These are phyloP conservation scores for Suillia variegata DNA, from an alignment of 2,888 invertebrate genomes.

Conservation along the genomic window DNA sequence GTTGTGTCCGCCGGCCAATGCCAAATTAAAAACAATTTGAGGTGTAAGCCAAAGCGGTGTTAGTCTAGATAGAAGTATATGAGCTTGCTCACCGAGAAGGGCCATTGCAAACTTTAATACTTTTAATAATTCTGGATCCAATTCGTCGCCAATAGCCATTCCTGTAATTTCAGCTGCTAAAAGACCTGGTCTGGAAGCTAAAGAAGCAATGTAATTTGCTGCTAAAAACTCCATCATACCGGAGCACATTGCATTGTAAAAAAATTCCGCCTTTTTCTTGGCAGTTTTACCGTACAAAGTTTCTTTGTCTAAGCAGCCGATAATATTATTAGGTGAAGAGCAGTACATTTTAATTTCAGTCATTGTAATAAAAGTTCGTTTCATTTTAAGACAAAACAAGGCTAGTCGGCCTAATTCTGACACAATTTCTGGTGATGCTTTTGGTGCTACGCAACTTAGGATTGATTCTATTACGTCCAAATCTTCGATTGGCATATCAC, in stretches of 20 bases:
- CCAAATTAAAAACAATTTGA: constrained; percentile 63
- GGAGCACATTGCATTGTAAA: constrained; percentile 63
- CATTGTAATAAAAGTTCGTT: constrained; percentile 62
- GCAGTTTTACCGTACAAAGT: constrained; percentile 59
- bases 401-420: constrained; percentile 65
- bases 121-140: constrained; percentile 60
- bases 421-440: constrained; percentile 46
- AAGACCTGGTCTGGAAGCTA: constrained; percentile 63
- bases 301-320: constrained; percentile 62
- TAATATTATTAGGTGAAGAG: constrained; percentile 58
- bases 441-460: constrained; percentile 55
- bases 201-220: constrained; percentile 65
- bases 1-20: constrained; percentile 64
- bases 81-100: constrained; percentile 63
- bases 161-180: constrained; percentile 62
- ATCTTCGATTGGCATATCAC: constrained; percentile 56
- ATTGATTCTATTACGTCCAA: constrained; percentile 55
- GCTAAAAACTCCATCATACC: constrained; percentile 65
- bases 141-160: constrained; percentile 54
- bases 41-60: constrained; percentile 64
- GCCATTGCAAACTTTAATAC: constrained; percentile 64
- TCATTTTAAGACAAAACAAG: constrained; percentile 62
- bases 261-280: constrained; percentile 58
- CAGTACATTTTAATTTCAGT: constrained; percentile 62
- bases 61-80: constrained; percentile 63